phyloP scores from a whole-genome alignment of 2,113 vertebrate species.

The Abramis brama region DNA sequence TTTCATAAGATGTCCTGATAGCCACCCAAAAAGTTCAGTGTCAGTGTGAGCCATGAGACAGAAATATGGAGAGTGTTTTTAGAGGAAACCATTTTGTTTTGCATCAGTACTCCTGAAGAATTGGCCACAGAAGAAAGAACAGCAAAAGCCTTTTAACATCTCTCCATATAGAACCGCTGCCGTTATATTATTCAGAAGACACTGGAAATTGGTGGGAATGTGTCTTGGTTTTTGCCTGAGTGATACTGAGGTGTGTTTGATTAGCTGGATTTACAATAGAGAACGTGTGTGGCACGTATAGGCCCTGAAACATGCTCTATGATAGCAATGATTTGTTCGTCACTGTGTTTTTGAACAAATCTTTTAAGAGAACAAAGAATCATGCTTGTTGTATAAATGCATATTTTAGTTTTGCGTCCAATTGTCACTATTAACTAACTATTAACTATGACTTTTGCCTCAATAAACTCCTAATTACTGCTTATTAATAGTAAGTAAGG shows the following conservation, averaged over 20 bases:
- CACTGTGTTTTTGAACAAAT: neutral
- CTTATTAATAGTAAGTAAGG: too few relatives aligned
- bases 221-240: conserved; percentile 47
- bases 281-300: neutral
- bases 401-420: neutral
- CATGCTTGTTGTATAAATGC: neutral
- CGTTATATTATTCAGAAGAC: conserved; percentile 70
- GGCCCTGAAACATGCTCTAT: neutral
- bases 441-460: too few relatives aligned
- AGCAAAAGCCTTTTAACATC: conserved; percentile 73
- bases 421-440: too few relatives aligned
- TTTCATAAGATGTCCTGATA: neutral
- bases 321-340: neutral
- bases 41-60: neutral
- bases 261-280: neutral
- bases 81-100: conserved; percentile 45
- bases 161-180: conserved; percentile 46
- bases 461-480: too few relatives aligned
- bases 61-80: neutral
- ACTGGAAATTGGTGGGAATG: neutral
- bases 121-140: conserved; percentile 56
- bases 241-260: neutral
- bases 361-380: neutral
- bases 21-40: neutral
- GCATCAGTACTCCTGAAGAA: conserved; percentile 57